Conservation (phyloP, 2,113 vertebrate species). For the Triplophysa tibetana region DNA sequence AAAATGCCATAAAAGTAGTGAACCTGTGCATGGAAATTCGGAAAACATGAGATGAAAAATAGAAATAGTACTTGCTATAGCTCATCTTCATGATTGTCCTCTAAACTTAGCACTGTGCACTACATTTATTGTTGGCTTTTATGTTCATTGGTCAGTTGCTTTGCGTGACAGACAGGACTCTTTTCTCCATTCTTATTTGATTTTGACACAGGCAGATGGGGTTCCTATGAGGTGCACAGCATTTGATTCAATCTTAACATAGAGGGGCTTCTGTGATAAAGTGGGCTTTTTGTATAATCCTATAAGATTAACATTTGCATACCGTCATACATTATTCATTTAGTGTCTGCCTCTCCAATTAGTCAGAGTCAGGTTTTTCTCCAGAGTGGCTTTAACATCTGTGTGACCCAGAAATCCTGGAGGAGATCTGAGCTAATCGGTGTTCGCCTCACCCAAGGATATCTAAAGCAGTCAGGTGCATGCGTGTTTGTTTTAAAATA, state of each 20-base stretch:
- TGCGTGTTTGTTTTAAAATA: background rate
- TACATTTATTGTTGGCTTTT: no score
- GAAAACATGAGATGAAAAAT: no score
- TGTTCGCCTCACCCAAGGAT: background rate
- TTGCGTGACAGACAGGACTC: background rate
- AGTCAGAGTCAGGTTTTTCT: conserved; percentile 58
- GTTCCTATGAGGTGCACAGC: conserved; percentile 35
- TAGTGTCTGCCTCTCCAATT: conserved; percentile 61
- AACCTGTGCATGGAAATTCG: no score
- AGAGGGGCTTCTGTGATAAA: conserved; percentile 61
- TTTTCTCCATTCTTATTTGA: conserved; percentile 12
- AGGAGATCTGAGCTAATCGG: conserved; percentile 30
- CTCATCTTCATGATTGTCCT: no score
- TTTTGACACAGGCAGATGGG: conserved; percentile 48
- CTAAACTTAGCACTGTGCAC: no score
- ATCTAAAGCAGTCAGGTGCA: background rate
- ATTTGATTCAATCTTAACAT: conserved; percentile 59
- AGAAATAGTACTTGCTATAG: background rate
- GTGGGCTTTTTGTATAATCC: conserved; percentile 68
- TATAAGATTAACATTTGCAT: conserved; percentile 73
- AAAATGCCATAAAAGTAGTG: no score
- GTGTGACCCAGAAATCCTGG: conserved; percentile 61
- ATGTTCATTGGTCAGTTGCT: no score
- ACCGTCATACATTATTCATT: conserved; percentile 72
- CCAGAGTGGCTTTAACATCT: conserved; percentile 63